A percentile compares a stretch with the other conserved stretches of the same genome.
phyloP scores from a whole-genome alignment of 2,797 vertebrate genomes.

The Epinephelus awoara region DNA sequence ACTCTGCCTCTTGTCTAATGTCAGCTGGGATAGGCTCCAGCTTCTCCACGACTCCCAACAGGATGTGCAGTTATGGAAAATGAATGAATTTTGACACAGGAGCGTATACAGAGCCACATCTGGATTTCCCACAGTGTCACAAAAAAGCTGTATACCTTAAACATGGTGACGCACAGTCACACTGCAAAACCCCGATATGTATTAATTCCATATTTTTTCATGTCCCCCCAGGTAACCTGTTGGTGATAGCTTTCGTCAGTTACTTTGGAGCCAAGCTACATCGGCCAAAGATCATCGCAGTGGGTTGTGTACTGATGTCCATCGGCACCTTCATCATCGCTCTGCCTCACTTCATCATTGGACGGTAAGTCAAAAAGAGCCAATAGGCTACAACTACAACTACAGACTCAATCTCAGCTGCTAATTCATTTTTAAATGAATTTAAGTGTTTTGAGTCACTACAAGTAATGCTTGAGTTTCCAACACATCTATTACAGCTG shows the following conservation, averaged over 20 bases:
- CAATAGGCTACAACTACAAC: not conserved
- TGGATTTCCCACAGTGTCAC: not conserved
- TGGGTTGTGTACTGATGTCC: slow-evolving; percentile 84
- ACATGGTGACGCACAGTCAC: not conserved
- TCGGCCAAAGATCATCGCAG: slow-evolving; percentile 84
- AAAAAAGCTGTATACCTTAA: not conserved
- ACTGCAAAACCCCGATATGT: not conserved
- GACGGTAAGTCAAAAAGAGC: slow-evolving; percentile 73
- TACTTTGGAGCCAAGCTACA: slow-evolving; percentile 87
- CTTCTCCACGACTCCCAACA: too few relatives aligned
- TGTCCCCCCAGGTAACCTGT: slow-evolving; percentile 79
- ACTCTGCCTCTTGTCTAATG: too few relatives aligned
- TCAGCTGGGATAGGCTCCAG: too few relatives aligned
- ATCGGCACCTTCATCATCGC: slow-evolving; percentile 85
- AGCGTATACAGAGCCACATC: not conserved
- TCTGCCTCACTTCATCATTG: slow-evolving; percentile 86
- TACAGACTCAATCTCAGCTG: not conserved
- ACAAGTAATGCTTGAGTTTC: not conserved
- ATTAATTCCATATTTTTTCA: too few relatives aligned
- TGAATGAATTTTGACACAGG: not conserved
- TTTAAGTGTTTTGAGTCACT: not conserved
- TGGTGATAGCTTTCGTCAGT: slow-evolving; percentile 85
- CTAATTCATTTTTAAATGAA: not conserved
- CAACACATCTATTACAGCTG: not conserved
- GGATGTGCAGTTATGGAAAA: too few relatives aligned